These are phyloP conservation scores for Carassius gibelio DNA, from an alignment of 2,113 vertebrate genomes.

Conservation along the genomic window DNA sequence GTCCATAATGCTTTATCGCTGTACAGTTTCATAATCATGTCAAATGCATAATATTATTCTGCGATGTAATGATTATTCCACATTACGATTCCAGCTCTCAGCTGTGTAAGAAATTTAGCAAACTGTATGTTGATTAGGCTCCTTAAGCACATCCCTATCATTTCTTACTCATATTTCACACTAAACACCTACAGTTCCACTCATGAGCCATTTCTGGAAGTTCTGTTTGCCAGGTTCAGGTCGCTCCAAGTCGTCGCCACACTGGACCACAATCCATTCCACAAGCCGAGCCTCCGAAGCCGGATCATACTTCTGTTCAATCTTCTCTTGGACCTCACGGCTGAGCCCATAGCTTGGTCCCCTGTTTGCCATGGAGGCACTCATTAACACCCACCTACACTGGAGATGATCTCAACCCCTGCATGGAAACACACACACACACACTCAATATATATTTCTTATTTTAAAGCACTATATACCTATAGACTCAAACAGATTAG, in stretches of 20 bases:
- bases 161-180: too few relatives aligned
- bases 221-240: slow-evolving; percentile 75
- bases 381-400: slow-evolving; percentile 4
- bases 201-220: slow-evolving; percentile 87
- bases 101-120: too few relatives aligned
- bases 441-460: background rate
- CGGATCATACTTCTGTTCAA: slow-evolving; percentile 81
- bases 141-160: too few relatives aligned
- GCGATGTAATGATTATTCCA: background rate
- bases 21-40: background rate
- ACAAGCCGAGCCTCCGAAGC: slow-evolving; percentile 82
- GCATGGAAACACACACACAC: background rate
- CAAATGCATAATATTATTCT: background rate
- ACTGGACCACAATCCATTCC: slow-evolving; percentile 83
- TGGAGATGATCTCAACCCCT: background rate
- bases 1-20: background rate
- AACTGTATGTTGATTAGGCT: background rate
- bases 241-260: slow-evolving; percentile 69
- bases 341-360: slow-evolving; percentile 85
- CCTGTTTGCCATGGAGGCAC: slow-evolving; percentile 81
- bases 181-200: slow-evolving; percentile 78
- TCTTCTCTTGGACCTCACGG: slow-evolving; percentile 87
- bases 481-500: background rate
- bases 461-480: background rate
- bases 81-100: background rate